Evolutionary conservation across 2,888 invertebrate genomes (phyloP), one percentile per base, ranked within the genome.

Genomic region (Ophion ellenae): DNA sequence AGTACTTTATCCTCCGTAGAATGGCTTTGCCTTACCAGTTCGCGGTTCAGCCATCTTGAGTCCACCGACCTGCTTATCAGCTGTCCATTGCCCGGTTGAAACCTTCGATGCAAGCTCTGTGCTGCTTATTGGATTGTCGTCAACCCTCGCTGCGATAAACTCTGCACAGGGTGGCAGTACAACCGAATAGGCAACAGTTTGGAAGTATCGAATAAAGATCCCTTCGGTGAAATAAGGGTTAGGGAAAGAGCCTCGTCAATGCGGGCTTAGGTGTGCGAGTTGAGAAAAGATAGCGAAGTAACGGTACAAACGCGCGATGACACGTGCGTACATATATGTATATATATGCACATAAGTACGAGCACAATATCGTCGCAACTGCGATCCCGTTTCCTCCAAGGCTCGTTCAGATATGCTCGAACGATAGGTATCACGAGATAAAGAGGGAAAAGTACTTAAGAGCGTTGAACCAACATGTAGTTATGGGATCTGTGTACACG

Each of bases 401-500:
- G 74, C 77, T 83, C 86, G 81, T 81, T 83, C 80, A 64, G 80
- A 86, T 80, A 81, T 76, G 63, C 73, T 73, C 79, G 73, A 71
- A 77, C 81, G 83, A 83, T 86, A 76, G 47, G 73, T 81, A 86
- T 86, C 83, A 74, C 69, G 20, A 77, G 81, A 77, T 71, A 70
- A 24, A 81, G 73, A 70, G 63, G 59, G 71, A 78, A 63, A 53
- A 73, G 73, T 83, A 69, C 74, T 69, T 75, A 75, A 83, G 85
- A 85, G 74, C 85, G 63, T 83, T 85, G 86, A 85, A 87, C 84
- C 81, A 82, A 74, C 70, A 78, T 82, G 73, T 84, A 85, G 57
- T 47, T 75, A 70, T 57, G 24, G 57, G 24, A 76, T 81, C 20
- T 36, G 70, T 70, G 45, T 75, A 69, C 64, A 80, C 73, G 78